Conservation (phyloP, 1,140 invertebrate genomes). For the Drosophila virilis region DNA sequence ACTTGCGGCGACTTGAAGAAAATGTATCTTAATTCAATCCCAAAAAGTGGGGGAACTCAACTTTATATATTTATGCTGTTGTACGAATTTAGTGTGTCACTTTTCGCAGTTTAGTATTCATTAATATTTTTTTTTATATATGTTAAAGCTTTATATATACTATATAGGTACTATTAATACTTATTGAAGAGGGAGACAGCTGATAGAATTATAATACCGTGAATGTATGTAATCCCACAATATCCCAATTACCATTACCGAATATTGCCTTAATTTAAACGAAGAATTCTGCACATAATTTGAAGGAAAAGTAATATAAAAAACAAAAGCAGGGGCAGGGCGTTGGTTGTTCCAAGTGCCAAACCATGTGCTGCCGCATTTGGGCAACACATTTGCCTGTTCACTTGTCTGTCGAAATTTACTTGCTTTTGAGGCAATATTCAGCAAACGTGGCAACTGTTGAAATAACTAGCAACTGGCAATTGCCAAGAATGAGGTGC, state of each 20-base stretch:
- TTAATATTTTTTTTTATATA: no score
- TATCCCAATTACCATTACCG: no score
- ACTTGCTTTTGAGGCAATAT: slow-evolving; percentile 34
- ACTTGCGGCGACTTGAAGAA: slow-evolving; percentile 13
- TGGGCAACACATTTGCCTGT: slow-evolving; percentile 8
- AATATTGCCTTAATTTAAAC: no score
- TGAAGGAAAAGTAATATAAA: neutral
- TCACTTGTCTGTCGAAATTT: slow-evolving; percentile 23
- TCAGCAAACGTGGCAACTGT: slow-evolving; percentile 19
- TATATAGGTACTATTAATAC: no score
- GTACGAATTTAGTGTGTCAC: no score
- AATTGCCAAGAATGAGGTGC: slow-evolving; percentile 28
- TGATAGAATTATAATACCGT: no score
- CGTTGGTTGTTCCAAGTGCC: slow-evolving; percentile 14
- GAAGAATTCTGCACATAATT: no score
- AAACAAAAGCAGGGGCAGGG: neutral
- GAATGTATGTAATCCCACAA: no score
- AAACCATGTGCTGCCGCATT: slow-evolving; percentile 37
- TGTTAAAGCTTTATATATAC: no score
- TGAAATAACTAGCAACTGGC: slow-evolving; percentile 35
- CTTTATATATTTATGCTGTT: no score
- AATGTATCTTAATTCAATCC: slow-evolving; percentile 68
- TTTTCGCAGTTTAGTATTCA: no score
- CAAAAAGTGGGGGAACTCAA: slow-evolving; percentile 16
- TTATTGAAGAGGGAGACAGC: no score